Evolutionary conservation across 2,888 invertebrate species (phyloP).

Genomic region (Hydraecia micacea): DNA sequence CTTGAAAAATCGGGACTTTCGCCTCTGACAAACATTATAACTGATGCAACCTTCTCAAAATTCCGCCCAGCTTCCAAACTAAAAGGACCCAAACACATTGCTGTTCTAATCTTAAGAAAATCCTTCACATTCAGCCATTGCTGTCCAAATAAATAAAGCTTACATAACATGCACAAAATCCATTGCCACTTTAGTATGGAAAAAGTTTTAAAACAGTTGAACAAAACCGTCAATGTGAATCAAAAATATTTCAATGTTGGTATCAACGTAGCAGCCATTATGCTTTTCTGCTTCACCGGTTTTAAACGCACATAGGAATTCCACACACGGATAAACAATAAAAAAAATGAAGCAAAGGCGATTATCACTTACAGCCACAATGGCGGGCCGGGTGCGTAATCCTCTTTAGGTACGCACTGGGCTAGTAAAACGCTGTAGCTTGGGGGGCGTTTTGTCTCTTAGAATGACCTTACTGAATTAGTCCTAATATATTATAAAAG

Average conservation of each 20-base stretch:
- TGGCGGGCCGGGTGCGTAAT: slow-evolving; percentile 62
- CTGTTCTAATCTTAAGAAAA: slow-evolving; percentile 25
- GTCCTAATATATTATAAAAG: too few species aligned
- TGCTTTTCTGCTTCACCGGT: slow-evolving; percentile 59
- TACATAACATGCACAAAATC: slow-evolving; percentile 20
- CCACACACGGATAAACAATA: slow-evolving; percentile 71
- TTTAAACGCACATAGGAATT: slow-evolving; percentile 68
- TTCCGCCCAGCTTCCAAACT: slow-evolving; percentile 12
- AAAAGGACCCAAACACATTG: slow-evolving; percentile 36
- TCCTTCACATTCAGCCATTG: slow-evolving; percentile 5
- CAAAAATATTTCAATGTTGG: slow-evolving; percentile 3
- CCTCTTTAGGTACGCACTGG: slow-evolving; percentile 67
- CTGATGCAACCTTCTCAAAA: slow-evolving; percentile 14
- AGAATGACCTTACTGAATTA: too few species aligned
- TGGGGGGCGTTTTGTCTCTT: neutral
- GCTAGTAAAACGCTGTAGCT: slow-evolving; percentile 48
- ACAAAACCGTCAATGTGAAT: slow-evolving; percentile 11
- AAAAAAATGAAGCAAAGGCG: slow-evolving; percentile 66
- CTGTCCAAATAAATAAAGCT: slow-evolving; percentile 49
- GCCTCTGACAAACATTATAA: neutral
- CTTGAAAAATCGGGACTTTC: neutral
- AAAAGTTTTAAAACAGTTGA: neutral
- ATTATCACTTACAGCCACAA: slow-evolving; percentile 67
- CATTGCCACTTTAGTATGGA: slow-evolving; percentile 11
- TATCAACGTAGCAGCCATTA: slow-evolving; percentile 48